Conservation (phyloP, 2,113 vertebrate species). For the western clawed frog (Xenopus tropicalis) region DNA sequence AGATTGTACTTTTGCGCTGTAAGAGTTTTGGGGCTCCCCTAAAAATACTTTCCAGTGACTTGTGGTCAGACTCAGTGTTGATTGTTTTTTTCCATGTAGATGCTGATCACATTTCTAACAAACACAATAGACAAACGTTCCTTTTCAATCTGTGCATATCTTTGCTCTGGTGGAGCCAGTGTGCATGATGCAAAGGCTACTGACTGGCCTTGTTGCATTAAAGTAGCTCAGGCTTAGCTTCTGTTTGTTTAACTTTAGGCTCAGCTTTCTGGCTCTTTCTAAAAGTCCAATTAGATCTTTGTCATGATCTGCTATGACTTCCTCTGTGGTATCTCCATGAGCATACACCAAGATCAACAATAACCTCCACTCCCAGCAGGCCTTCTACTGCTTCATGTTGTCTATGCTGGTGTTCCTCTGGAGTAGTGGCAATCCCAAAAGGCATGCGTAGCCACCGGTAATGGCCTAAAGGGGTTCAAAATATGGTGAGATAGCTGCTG, state of each 20-base stretch:
- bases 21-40: not conserved
- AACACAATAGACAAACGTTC: constrained; percentile 9
- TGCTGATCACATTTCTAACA: not conserved
- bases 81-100: not conserved
- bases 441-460: not conserved
- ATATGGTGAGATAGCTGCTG: constrained; percentile 3
- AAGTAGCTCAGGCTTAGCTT: not conserved
- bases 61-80: not conserved
- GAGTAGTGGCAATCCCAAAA: too few relatives aligned
- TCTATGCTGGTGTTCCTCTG: too few relatives aligned
- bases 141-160: constrained; percentile 47
- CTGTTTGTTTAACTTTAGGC: too few relatives aligned
- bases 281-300: too few relatives aligned
- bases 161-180: constrained; percentile 37
- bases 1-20: not conserved
- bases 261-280: too few relatives aligned
- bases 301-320: too few relatives aligned
- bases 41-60: not conserved
- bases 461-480: not conserved
- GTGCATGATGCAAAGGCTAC: constrained; percentile 22
- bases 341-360: too few relatives aligned
- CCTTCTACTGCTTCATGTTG: too few relatives aligned
- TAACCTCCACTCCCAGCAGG: too few relatives aligned
- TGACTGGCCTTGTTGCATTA: constrained; percentile 41
- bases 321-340: too few relatives aligned